Base-by-base conservation (phyloP, 2,888 invertebrate species). In the Bursaphelenchus okinawaensis region DNA sequence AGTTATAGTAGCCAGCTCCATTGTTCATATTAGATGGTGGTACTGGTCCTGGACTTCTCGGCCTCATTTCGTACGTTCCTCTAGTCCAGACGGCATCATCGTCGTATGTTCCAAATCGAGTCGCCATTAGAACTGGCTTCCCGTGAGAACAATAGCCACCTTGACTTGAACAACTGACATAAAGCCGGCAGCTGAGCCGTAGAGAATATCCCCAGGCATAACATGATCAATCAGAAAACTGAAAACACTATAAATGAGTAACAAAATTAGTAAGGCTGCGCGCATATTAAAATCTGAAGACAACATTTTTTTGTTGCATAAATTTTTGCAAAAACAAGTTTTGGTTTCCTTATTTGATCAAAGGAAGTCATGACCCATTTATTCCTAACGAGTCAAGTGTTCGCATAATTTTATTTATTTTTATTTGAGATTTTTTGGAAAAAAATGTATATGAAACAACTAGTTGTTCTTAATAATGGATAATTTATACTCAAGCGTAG, bases 81-180 rank as follows among this genome's bases (percentile, higher is more conserved):
- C 64, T 54, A 7, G 68, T 24, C 68, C 68, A 68, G 8, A 68
- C 55, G 31, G 68, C 67, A 26, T 70, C 68, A 20, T 68, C 69
- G 66, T 50, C 52, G 68, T 28, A 66, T n/a, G 29, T 59, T 19
- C 60, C 50, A 20, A 59, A 23, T 56, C 56, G 26, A n/a, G 56
- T 28, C 40, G 40, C 40, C 40, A 40, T 40, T 40, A 40, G n/a
- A 40, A n/a, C 12, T 40, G 40, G 12, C 2, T 3, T 16, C 12
- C n/a, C 40, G 40, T 16, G 40, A 4, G 40, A n/a, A 40, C n/a
- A 40, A 40, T 40, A n/a, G 40, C 40, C 40, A n/a, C 40, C n/a
- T n/a, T 40, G 40, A n/a, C 40, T 16, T 40, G 6, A 40, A 40
- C 40, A 40, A 40, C 40, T 40, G 40, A 40, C 40, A 40, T 16